These are phyloP conservation scores for Empis livida DNA, from an alignment of 2,888 invertebrate species.

Conservation along the genomic window DNA sequence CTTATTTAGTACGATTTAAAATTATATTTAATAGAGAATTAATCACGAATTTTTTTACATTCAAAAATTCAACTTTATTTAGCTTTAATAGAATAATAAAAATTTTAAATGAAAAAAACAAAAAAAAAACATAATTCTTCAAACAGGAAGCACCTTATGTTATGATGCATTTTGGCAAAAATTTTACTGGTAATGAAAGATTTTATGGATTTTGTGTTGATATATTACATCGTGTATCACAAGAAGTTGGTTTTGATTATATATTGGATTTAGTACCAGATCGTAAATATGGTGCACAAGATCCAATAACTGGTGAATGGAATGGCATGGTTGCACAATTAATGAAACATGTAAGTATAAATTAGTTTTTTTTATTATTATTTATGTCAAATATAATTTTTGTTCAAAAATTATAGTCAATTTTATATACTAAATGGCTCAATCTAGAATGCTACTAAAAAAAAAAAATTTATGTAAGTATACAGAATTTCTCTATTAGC, in stretches of 20 bases:
- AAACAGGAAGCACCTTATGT: conserved; percentile 57
- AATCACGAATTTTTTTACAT: too few species aligned
- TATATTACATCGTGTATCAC: conserved; percentile 51
- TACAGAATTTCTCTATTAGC: too few species aligned
- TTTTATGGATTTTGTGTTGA: conserved; percentile 74
- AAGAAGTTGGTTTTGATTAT: conserved; percentile 57
- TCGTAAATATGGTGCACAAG: conserved; percentile 59
- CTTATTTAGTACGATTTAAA: too few species aligned
- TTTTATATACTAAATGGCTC: too few species aligned
- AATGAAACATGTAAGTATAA: conserved; percentile 52
- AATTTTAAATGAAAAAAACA: too few species aligned
- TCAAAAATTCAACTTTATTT: too few species aligned
- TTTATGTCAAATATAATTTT: neutral
- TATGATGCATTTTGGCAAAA: conserved; percentile 56
- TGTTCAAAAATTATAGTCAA: neutral
- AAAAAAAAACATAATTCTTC: neutral
- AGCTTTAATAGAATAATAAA: too few species aligned
- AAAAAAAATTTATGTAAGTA: too few species aligned
- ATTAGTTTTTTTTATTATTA: conserved; percentile 18
- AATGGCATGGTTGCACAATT: conserved; percentile 60
- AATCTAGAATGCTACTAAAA: too few species aligned
- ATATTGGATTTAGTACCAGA: conserved; percentile 57
- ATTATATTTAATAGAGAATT: too few species aligned
- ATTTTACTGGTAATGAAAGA: conserved; percentile 56
- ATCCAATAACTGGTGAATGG: conserved; percentile 61